Percentiles rank a stretch among this genome's conserved stretches.
phyloP scores from a whole-genome alignment of 1,140 invertebrate genomes.

The Drosophila nebulosa region DNA sequence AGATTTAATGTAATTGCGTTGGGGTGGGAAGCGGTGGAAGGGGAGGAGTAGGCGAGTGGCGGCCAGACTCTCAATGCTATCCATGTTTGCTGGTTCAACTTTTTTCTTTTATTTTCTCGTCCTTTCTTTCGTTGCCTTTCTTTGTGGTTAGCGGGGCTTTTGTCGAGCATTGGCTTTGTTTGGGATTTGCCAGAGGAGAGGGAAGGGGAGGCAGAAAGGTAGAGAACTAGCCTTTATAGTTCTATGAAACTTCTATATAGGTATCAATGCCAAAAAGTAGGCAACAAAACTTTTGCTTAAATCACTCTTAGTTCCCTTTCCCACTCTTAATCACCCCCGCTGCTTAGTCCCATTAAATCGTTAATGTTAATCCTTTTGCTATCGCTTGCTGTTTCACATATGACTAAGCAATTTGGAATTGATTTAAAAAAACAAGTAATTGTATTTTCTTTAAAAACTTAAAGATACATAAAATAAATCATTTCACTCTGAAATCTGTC shows the following conservation, averaged over 20 bases:
- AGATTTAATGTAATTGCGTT: slow-evolving; percentile 77
- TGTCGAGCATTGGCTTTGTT: slow-evolving; percentile 71
- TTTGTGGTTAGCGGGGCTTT: slow-evolving; percentile 36
- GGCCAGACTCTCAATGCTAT: slow-evolving; percentile 12
- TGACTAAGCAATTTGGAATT: slow-evolving; percentile 62
- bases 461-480: neutral
- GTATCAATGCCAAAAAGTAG: slow-evolving; percentile 53
- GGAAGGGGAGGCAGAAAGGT: neutral
- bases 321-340: slow-evolving; percentile 10
- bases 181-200: slow-evolving; percentile 46
- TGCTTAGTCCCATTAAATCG: slow-evolving; percentile 50
- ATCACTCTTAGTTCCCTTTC: too few relatives aligned
- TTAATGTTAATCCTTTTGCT: slow-evolving; percentile 54
- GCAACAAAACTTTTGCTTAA: slow-evolving; percentile 43
- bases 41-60: neutral
- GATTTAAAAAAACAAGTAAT: slow-evolving; percentile 7
- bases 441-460: neutral
- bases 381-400: slow-evolving; percentile 13
- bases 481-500: neutral
- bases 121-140: slow-evolving; percentile 13
- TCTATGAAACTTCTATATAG: neutral
- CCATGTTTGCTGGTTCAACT: slow-evolving; percentile 62
- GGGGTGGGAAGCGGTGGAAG: slow-evolving; percentile 6
- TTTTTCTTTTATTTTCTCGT: slow-evolving; percentile 12
- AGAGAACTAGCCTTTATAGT: neutral